Evolutionary conservation across 1,140 invertebrate species (phyloP), one percentile per base, ranked within the genome.

Genomic region (Fopius arisanus): DNA sequence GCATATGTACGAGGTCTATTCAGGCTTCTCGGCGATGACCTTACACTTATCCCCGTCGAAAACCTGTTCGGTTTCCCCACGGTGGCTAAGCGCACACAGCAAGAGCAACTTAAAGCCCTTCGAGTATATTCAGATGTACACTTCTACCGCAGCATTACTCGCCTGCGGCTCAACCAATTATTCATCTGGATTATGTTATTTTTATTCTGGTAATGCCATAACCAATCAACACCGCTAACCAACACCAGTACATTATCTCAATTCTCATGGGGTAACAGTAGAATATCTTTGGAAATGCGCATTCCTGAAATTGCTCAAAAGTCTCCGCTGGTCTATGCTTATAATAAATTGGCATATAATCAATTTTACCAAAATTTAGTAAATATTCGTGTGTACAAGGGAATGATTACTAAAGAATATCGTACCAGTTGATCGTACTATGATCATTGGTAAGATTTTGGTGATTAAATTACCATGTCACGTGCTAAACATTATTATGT

Each of bases 111-210:
- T 59, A 59, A 59, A 59, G 23, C 26, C 48, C 48, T 48, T 54
- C 16, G 14, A 69, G 67, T 70, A 37, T 67, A 67, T 67, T 67
- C 41, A 59, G 23, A 73, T 43, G 40, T 51, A 73, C 41, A 54
- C 51, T 37, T 16, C 21, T 62, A 71, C 70, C 21, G 23, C 67
- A 29, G 67, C 67, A 51, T 67, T 81, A 83, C 79, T 81, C 78
- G 79, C 81, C 80, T 78, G 80, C 80, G 81, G 84, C 84, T 65
- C 79, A 86, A 86, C 87, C 87, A 88, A 88, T 88, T 88, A 88
- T 87, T 86, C 85, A 86, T 86, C 87, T 86, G 26, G 80, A 79
- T 86, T 84, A 83, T 84, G 71, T 87, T 86, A 86, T 87, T 82
- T 81, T 83, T 80, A 84, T 78, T 79, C 75, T 79, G 75, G 78